Conservation (phyloP, 2,888 invertebrate genomes). For the Noctua pronuba region DNA sequence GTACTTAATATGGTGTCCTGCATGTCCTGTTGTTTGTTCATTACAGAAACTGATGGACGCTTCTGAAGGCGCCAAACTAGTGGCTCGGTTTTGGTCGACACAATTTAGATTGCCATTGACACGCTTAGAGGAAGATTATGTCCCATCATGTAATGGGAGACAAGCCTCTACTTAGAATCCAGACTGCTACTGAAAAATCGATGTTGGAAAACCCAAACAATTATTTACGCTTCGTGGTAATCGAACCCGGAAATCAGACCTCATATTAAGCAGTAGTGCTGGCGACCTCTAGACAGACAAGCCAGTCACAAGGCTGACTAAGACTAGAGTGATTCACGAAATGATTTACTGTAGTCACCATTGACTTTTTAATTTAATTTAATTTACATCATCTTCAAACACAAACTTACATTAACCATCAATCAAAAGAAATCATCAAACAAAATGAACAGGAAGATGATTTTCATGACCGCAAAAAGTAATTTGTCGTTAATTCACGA, state of each 20-base stretch:
- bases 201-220: background rate
- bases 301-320: background rate
- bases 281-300: background rate
- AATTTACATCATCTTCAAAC: conserved; percentile 50
- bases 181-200: background rate
- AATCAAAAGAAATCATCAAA: conserved; percentile 2
- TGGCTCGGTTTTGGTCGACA: no score
- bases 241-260: background rate
- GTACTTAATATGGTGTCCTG: no score
- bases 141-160: background rate
- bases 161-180: background rate
- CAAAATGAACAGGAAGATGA: conserved; percentile 13
- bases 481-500: conserved; percentile 55
- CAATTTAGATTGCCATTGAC: no score
- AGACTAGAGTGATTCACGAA: conserved; percentile 22
- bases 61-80: no score
- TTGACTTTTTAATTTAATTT: conserved; percentile 31
- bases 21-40: no score
- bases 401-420: conserved; percentile 54
- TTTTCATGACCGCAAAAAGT: conserved; percentile 57
- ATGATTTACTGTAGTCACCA: conserved; percentile 9
- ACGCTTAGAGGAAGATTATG: background rate
- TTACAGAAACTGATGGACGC: no score
- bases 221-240: background rate
- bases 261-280: background rate